Evolutionary conservation across 1,140 invertebrate species (phyloP).

Genomic region (Orchestia grillus): DNA sequence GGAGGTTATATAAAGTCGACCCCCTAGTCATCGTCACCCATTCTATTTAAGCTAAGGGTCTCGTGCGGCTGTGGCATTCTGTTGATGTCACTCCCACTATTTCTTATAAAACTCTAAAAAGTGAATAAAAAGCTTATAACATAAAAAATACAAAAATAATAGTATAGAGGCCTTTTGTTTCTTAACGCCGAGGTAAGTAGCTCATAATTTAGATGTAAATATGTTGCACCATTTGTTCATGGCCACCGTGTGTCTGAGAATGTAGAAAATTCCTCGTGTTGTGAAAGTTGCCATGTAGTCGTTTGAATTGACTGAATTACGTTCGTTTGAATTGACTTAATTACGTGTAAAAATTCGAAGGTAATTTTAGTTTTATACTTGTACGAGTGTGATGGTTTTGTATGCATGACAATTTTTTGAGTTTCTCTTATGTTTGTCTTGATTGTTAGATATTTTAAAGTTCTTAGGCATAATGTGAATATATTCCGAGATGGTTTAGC

Average conservation of each 20-base stretch:
- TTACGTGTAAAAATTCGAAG: neutral
- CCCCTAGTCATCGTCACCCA: neutral
- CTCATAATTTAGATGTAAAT: neutral
- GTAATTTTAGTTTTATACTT: neutral
- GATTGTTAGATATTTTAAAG: no score
- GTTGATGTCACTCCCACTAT: slow-evolving; percentile 42
- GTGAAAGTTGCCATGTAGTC: neutral
- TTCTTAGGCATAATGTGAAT: no score
- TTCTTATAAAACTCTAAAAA: slow-evolving; percentile 41
- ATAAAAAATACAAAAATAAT: neutral
- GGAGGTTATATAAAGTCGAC: neutral
- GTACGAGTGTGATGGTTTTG: no score
- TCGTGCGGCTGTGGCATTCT: neutral
- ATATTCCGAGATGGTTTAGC: no score
- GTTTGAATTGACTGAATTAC: no score
- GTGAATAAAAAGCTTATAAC: slow-evolving; percentile 13
- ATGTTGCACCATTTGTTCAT: neutral
- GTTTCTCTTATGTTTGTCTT: no score
- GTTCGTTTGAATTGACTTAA: neutral
- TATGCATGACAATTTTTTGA: no score
- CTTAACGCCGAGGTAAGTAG: neutral
- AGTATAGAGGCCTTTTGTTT: neutral
- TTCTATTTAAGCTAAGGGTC: neutral
- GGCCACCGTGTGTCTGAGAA: neutral
- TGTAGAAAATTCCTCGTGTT: neutral